A percentile compares a stretch with the other conserved stretches of the same genome.
Conservation (phyloP, 2,888 invertebrate species). For the Chromoteleia sp. region DNA sequence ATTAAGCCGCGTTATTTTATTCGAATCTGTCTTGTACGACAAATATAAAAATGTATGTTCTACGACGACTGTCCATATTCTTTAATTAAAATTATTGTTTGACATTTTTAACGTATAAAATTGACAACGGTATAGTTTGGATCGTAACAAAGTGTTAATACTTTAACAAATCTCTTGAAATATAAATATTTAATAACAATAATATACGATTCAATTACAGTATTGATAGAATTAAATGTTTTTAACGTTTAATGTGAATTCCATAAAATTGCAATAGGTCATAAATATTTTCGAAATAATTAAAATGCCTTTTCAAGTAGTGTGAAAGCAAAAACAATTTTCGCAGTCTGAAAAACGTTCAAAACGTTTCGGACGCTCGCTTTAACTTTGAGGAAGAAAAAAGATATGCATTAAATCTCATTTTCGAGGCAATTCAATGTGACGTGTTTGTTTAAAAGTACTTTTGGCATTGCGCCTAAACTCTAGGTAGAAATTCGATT, state of each 20-base stretch:
- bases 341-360: constrained; percentile 2
- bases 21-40: constrained; percentile 52
- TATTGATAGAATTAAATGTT: too few species aligned
- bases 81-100: background rate
- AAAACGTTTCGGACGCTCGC: background rate
- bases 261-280: too few species aligned
- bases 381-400: constrained; percentile 12
- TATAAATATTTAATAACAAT: too few species aligned
- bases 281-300: too few species aligned
- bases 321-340: too few species aligned
- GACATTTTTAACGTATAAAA: background rate
- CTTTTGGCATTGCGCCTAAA: constrained; percentile 26
- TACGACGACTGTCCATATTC: background rate
- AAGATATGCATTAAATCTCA: constrained; percentile 13
- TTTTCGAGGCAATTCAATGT: constrained; percentile 22
- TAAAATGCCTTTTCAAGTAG: background rate
- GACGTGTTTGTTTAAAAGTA: constrained; percentile 22
- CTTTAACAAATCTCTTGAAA: too few species aligned
- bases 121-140: background rate
- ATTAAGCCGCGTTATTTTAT: constrained; percentile 75
- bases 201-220: too few species aligned
- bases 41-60: constrained; percentile 23
- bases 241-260: too few species aligned
- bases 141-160: too few species aligned
- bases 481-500: constrained; percentile 7